phyloP scores from a whole-genome alignment of 2,797 vertebrate species.

The Hippopotamyrus pictus region DNA sequence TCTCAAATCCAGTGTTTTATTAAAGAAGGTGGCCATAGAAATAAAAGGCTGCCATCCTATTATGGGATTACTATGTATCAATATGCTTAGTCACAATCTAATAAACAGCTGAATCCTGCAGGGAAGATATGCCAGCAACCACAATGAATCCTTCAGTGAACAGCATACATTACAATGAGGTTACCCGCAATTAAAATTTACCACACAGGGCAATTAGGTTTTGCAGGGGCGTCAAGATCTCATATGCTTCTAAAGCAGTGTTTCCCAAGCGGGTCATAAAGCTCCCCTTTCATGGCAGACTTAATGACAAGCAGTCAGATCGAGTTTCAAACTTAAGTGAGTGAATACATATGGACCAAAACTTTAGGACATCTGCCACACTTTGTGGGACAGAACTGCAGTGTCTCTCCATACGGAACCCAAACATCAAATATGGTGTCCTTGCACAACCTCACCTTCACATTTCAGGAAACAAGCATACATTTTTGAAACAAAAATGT shows the following conservation, averaged over 20 bases:
- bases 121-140: not conserved
- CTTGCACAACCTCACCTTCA: not conserved
- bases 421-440: not conserved
- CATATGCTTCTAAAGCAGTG: slow-evolving; percentile 38
- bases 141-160: slow-evolving; percentile 17
- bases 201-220: slow-evolving; percentile 42
- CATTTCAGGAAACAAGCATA: not conserved
- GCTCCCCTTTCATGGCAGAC: slow-evolving; percentile 49
- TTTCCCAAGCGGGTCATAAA: slow-evolving; percentile 50
- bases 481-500: not conserved
- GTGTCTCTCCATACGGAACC: not conserved
- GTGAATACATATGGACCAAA: not conserved
- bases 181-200: slow-evolving; percentile 52
- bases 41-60: not conserved
- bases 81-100: not conserved
- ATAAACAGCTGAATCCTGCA: slow-evolving; percentile 6
- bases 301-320: slow-evolving; percentile 44
- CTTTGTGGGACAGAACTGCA: not conserved
- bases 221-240: slow-evolving; percentile 37
- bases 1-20: not conserved
- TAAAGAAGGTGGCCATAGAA: not conserved
- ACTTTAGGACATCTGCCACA: not conserved
- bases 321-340: slow-evolving; percentile 12
- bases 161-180: slow-evolving; percentile 42
- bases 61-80: not conserved